Base-by-base conservation (phyloP, 2,888 invertebrate species). In the Piscicola geometra region DNA sequence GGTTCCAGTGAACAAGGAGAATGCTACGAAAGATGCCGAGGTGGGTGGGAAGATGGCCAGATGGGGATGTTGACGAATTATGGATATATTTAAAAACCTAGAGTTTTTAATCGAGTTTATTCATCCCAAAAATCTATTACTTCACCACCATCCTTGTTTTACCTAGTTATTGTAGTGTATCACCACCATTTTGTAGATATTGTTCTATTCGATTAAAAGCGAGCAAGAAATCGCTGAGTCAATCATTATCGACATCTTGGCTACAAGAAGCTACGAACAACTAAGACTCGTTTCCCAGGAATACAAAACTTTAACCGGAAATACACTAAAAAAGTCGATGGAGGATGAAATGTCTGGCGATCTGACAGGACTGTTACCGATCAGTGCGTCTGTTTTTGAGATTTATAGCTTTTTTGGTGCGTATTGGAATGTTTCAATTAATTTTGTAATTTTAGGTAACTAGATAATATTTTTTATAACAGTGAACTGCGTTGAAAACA, bases 11-110 rank as follows among this genome's bases (percentile, higher is more conserved):
- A 91, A 95, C 85, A 89, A 88, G 60, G 88, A 87, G 35, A 88
- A 89, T 77, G 94, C 94, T 36, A 88, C 89, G 77, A 89, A 90
- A 77, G 94, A 95, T 86, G 94, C 94, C 0, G 90, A 92, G 90
- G 84, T 82, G 50, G 66, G 76, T 71, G n/a, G n/a, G n/a, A n/a
- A n/a, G n/a, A 52, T 41, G 5, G 5, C 15, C 41, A 41, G 15
- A 41, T 41, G 15, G 15, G 5, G 9, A 5, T 41, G 41, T 15
- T 9, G 15, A n/a, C n/a, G n/a, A n/a, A n/a, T n/a, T n/a, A n/a
- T n/a, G n/a, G n/a, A n/a, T n/a, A n/a, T n/a, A n/a, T n/a, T n/a
- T n/a, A n/a, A n/a, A n/a, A n/a, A n/a, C n/a, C n/a, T n/a, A n/a
- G n/a, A n/a, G n/a, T n/a, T n/a, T n/a, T n/a, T n/a, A n/a, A n/a